Conservation (phyloP, 2,113 vertebrate species). For the Lophura nycthemera region DNA sequence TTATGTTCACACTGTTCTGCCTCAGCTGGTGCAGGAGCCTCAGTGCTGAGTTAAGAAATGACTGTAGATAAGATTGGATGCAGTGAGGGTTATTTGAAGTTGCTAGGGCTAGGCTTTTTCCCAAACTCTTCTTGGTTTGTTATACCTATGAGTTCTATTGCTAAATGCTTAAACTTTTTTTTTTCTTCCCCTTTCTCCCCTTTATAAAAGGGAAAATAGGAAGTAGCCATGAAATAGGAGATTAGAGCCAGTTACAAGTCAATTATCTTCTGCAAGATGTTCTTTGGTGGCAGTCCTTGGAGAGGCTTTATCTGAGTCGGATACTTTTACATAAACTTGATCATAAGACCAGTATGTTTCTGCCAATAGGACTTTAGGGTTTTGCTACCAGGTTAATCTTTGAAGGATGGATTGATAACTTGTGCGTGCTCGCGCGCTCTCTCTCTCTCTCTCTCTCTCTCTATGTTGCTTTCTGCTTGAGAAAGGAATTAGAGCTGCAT, state of each 20-base stretch:
- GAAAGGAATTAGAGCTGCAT: slow-evolving; percentile 32
- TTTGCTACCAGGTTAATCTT: not conserved
- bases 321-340: not conserved
- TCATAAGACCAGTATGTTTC: not conserved
- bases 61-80: not conserved
- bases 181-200: too few species aligned
- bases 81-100: not conserved
- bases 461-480: not conserved
- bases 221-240: not conserved
- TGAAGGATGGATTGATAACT: not conserved
- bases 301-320: not conserved
- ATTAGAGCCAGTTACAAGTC: not conserved
- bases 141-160: not conserved
- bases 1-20: not conserved
- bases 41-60: not conserved
- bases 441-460: fast-evolving
- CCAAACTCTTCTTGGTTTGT: not conserved
- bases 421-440: not conserved
- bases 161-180: not conserved
- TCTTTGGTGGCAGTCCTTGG: not conserved
- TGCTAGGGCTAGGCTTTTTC: not conserved
- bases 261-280: not conserved
- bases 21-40: not conserved
- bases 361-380: not conserved
- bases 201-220: not conserved